phyloP scores from a whole-genome alignment of 2,797 vertebrate genomes.

The Petrocephalus schoutedeni region DNA sequence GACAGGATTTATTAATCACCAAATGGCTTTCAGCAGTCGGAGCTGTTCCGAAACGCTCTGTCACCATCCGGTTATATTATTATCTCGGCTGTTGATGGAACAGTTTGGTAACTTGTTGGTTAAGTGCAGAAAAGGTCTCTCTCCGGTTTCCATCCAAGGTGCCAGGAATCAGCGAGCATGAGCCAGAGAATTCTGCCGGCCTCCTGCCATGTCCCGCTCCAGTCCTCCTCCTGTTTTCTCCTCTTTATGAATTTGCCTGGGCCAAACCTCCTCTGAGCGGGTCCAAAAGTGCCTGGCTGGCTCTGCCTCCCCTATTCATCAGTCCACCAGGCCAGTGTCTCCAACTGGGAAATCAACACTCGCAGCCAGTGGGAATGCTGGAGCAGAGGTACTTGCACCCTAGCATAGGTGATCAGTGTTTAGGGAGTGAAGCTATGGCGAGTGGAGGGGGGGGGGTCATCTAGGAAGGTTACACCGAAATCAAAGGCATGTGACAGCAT shows the following conservation, averaged over 20 bases:
- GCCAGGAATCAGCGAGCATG: slow-evolving; percentile 18
- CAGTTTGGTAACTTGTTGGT: slow-evolving; percentile 15
- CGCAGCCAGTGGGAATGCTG: slow-evolving; percentile 15
- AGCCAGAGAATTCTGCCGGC: slow-evolving; percentile 23
- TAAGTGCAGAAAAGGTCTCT: slow-evolving; percentile 16
- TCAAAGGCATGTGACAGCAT: not conserved
- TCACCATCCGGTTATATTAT: slow-evolving; percentile 16
- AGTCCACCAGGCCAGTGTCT: slow-evolving; percentile 16
- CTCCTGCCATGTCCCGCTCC: slow-evolving; percentile 31
- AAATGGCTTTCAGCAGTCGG: slow-evolving; percentile 21
- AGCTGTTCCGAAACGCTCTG: slow-evolving; percentile 7
- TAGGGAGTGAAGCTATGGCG: not conserved
- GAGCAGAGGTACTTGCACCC: not conserved
- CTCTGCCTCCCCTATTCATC: not conserved
- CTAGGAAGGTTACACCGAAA: not conserved
- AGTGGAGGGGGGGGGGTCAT: not conserved
- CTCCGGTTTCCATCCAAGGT: slow-evolving; percentile 16
- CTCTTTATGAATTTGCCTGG: slow-evolving; percentile 25
- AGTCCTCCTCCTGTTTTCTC: slow-evolving; percentile 23
- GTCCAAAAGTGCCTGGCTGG: slow-evolving; percentile 20
- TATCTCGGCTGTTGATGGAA: slow-evolving; percentile 24
- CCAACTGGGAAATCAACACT: slow-evolving; percentile 42
- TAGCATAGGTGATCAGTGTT: not conserved
- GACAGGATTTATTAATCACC: not conserved
- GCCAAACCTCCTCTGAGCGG: slow-evolving; percentile 17